A percentile compares a stretch with the other conserved stretches of the same genome.
These are phyloP conservation scores for Rousettus madagascariensis DNA, from an alignment of 2,797 vertebrate species.

Conservation along the genomic window DNA sequence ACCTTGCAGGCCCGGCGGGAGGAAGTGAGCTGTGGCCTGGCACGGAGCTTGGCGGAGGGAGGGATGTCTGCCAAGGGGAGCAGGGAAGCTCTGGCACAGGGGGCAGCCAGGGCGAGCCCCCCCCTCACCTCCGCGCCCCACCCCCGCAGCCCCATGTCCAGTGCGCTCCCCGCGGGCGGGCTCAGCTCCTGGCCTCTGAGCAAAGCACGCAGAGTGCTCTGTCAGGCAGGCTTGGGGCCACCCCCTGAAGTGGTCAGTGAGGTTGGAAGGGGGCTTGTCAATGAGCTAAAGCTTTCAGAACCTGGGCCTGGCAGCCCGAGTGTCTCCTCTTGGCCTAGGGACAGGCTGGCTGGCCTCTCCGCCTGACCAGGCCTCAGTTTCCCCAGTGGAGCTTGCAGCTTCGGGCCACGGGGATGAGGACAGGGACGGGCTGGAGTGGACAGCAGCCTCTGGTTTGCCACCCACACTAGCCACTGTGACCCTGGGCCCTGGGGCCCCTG, in stretches of 20 bases:
- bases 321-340: no score
- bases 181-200: not conserved
- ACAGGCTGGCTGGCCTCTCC: not conserved
- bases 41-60: rapidly evolving
- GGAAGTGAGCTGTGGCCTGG: slow-evolving; percentile 54
- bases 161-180: not conserved
- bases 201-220: not conserved
- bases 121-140: no score
- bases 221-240: not conserved
- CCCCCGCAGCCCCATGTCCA: not conserved
- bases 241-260: not conserved
- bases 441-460: rapidly evolving
- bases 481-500: not conserved
- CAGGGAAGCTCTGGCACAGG: not conserved
- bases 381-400: not conserved
- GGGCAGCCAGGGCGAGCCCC: rapidly evolving
- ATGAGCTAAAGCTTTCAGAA: not conserved
- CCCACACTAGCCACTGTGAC: not conserved
- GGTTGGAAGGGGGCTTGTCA: not conserved
- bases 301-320: not conserved
- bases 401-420: not conserved
- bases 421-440: rapidly evolving
- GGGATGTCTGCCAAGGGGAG: not conserved
- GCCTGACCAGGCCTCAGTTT: not conserved
- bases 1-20: not conserved